Evolutionary conservation across 2,797 vertebrate genomes (phyloP).

Genomic region (Eidolon dupreanum): DNA sequence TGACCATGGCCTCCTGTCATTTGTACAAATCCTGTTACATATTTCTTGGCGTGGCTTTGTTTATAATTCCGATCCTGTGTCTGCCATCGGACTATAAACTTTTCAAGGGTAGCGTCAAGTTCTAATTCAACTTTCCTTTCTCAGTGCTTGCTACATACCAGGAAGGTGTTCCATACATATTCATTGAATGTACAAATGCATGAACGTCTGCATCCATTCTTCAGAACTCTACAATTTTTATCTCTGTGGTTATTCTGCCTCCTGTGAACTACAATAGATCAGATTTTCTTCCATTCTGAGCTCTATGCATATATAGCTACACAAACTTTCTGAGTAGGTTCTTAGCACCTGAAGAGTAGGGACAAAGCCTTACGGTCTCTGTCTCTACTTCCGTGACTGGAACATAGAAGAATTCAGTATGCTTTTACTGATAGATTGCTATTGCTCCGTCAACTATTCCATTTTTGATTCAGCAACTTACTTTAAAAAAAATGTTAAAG

Average conservation of each 20-base stretch:
- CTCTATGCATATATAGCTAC: neutral
- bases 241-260: neutral
- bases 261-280: neutral
- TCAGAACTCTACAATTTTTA: neutral
- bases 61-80: neutral
- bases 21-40: neutral
- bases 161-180: neutral
- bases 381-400: neutral
- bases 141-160: neutral
- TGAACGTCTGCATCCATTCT: neutral
- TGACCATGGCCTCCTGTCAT: neutral
- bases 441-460: neutral
- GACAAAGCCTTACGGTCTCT: neutral
- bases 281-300: neutral
- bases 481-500: neutral
- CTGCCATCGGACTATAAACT: neutral
- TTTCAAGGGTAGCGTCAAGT: conserved; percentile 2
- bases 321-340: neutral
- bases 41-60: neutral
- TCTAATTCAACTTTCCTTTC: neutral
- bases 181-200: neutral
- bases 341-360: neutral
- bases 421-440: neutral
- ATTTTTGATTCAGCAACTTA: conserved; percentile 46
- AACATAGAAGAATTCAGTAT: neutral